Percentiles rank a stretch among this genome's conserved stretches.
Evolutionary conservation across 2,888 invertebrate species (phyloP).

Genomic region (Eupithecia insigniata): DNA sequence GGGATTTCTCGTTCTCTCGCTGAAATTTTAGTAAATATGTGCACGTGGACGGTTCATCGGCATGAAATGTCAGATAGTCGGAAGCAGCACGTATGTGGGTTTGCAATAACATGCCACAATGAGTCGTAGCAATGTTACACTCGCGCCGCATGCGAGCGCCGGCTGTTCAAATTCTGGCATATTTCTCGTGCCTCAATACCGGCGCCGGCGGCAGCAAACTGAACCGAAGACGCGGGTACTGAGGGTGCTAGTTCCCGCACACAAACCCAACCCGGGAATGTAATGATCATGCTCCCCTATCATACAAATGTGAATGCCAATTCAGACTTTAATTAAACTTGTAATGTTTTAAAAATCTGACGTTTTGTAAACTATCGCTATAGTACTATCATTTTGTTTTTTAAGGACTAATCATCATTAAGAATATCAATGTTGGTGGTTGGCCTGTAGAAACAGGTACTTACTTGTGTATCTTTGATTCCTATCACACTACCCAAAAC

Average conservation of each 20-base stretch:
- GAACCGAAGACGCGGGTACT: constrained; percentile 55
- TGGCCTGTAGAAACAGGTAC: no score
- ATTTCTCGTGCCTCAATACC: constrained; percentile 73
- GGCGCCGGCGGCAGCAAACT: constrained; percentile 52
- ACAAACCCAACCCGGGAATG: constrained; percentile 43
- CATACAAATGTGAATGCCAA: constrained; percentile 42
- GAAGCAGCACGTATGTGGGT: constrained; percentile 78
- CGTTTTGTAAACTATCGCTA: background rate
- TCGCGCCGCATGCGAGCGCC: constrained; percentile 73
- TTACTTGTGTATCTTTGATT: constrained; percentile 40
- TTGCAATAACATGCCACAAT: constrained; percentile 84
- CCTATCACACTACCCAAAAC: constrained; percentile 63
- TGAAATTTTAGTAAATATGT: constrained; percentile 67
- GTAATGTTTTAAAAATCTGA: constrained; percentile 16
- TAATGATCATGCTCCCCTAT: constrained; percentile 61
- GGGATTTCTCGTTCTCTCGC: constrained; percentile 61
- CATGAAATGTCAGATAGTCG: constrained; percentile 82
- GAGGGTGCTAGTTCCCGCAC: constrained; percentile 57
- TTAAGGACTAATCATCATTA: background rate
- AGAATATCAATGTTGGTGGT: constrained; percentile 8
- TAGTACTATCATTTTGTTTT: background rate
- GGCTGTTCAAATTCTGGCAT: constrained; percentile 79
- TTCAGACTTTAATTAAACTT: constrained; percentile 58
- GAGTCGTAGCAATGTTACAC: constrained; percentile 80
- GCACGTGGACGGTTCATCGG: constrained; percentile 77